These are phyloP conservation scores for Sarcophaga caerulescens DNA, from an alignment of 2,888 invertebrate genomes.

Conservation along the genomic window DNA sequence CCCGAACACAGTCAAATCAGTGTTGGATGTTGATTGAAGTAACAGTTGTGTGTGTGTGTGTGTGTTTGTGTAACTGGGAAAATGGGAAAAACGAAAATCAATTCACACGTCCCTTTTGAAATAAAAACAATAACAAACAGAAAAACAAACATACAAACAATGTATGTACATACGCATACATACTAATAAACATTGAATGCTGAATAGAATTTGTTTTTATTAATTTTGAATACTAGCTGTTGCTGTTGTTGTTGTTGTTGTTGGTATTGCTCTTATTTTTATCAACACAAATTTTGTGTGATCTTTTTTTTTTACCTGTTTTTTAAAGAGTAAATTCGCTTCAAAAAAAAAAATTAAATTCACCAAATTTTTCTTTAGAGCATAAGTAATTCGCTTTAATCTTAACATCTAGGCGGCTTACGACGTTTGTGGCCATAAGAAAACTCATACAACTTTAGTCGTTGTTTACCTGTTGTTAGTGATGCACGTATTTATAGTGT, in stretches of 20 bases:
- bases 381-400: no score
- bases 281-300: not conserved
- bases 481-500: constrained; percentile 48
- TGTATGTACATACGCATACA: no score
- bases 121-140: constrained; percentile 39
- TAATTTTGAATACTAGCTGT: not conserved
- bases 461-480: constrained; percentile 58
- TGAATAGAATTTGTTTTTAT: constrained; percentile 39
- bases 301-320: constrained; percentile 53
- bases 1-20: constrained; percentile 6
- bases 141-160: constrained; percentile 14
- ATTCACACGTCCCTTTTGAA: constrained; percentile 65
- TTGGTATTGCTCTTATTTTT: constrained; percentile 28
- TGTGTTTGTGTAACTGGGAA: constrained; percentile 10
- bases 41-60: not conserved
- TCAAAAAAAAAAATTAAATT: not conserved
- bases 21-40: not conserved
- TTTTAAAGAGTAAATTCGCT: constrained; percentile 8
- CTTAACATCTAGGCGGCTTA: no score
- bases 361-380: no score
- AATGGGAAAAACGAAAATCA: constrained; percentile 46
- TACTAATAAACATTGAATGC: no score
- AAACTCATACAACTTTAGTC: constrained; percentile 51
- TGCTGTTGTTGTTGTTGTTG: constrained; percentile 24
- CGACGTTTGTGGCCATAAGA: not conserved